Evolutionary conservation across 2,888 invertebrate species (phyloP), one percentile per base, ranked within the genome.

Genomic region (Cheilosia impressa): DNA sequence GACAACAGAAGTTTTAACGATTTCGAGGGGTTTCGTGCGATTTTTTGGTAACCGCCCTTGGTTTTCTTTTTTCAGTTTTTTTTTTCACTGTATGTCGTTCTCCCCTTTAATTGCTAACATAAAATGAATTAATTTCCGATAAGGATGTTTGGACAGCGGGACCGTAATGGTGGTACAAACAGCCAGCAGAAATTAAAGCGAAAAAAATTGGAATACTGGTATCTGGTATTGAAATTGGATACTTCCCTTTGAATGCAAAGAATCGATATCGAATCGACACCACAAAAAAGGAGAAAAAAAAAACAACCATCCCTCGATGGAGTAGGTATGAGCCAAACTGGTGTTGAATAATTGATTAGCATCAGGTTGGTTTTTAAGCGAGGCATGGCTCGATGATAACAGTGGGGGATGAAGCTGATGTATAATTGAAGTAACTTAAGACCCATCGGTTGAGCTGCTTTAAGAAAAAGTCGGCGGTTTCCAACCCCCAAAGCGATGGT

Each of bases 91-190:
- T 43, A 17, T 60, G 68, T 62, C 62, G 58, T 71, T 81, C 66
- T 45, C 45, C 10, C 50, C 55, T 80, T 78, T 85, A 85, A 80
- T 80, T 85, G 84, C 76, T 80, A 55, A 80, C 80, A 80, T 80
- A 76, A 85, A 85, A 76, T 55, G 80, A 80, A 85, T 80, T 80
- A 85, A 85, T 85, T 85, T 80, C 80, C 80, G 84, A 85, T 85
- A 85, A 85, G 84, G 80, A 80, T 85, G 60, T 80, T 85, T 72
- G 80, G 71, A 76, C 84, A 85, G 71, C 50, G 38, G 45, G 65
- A 52, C 24, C 52, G 27, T 52, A n/a, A 71, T 77, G 76, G 71
- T 47, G 71, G 53, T 47, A 52, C 41, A 63, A 55, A 71, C 24
- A 62, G 47, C 43, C 60, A 62, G 66, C 50, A 41, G 24, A 60